These are phyloP conservation scores for Elaphurus davidianus DNA, from an alignment of 2,113 vertebrate genomes.

Conservation along the genomic window DNA sequence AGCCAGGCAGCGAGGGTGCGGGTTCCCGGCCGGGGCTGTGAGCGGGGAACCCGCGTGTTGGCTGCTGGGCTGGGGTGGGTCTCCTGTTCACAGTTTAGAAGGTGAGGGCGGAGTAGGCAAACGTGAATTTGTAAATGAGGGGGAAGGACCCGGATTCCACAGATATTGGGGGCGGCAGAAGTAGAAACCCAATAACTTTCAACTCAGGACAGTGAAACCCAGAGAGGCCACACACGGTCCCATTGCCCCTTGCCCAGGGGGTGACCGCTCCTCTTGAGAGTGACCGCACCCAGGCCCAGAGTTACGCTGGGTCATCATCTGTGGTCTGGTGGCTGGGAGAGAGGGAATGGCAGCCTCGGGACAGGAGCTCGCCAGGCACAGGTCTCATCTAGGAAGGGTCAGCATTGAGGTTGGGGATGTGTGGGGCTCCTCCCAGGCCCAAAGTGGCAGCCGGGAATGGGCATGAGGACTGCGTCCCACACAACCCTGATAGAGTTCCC, in stretches of 20 bases:
- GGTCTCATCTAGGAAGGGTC: background rate
- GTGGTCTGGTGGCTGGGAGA: background rate
- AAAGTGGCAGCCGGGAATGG: background rate
- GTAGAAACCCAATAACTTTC: background rate
- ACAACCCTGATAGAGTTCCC: background rate
- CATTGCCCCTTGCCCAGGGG: no score
- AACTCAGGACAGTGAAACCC: background rate
- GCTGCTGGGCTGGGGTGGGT: background rate
- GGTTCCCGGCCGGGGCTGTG: fast-evolving
- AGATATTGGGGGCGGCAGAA: background rate
- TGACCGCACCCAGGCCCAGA: background rate
- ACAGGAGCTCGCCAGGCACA: background rate
- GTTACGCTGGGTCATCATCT: background rate
- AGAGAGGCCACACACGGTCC: background rate
- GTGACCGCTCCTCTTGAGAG: no score
- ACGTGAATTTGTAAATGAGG: background rate
- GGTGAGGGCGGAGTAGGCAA: background rate
- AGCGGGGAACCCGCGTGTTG: fast-evolving
- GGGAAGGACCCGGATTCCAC: background rate
- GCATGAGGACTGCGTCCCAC: background rate
- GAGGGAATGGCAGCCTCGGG: background rate
- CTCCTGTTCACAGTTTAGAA: background rate
- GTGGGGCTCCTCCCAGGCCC: background rate
- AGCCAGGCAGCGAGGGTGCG: background rate
- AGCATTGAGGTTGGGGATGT: background rate